Evolutionary conservation across 2,113 vertebrate genomes (phyloP), one percentile per base, ranked within the genome.

Genomic region (Pollimyrus isidori): DNA sequence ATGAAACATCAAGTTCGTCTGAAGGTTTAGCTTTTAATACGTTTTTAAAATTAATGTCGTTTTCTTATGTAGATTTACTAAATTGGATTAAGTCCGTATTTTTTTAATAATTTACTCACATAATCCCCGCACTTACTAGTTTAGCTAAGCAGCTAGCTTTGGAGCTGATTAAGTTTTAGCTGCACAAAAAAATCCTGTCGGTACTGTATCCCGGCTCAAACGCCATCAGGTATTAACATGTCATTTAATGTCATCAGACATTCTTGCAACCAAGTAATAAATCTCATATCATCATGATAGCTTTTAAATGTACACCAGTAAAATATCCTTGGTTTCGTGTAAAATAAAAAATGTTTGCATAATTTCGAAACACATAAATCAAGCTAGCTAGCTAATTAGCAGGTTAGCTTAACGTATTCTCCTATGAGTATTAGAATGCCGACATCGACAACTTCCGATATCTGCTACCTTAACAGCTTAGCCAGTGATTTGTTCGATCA

Each of bases 321-420:
- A 80, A 80, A 80, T 80, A 80, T 5, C 35, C 17, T 39, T 19
- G 17, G 73, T 80, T 80, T 26, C 73, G 73, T 15, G 17, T 80
- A 19, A 42, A 39, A 80, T 42, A 42, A 42, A 56, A 19, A 80
- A 42, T 10, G 15, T 35, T 80, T 19, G 4, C 73, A 42, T 80
- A 80, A 80, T 80, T 80, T 80, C 35, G 73, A 39, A 42, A 80
- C 73, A 73, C 65, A 42, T 80, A 80, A 80, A 80, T 80, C 73
- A 80, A 80, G 73, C 30, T 80, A 80, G 73, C 35, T 80, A 80
- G 73, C 73, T 42, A 80, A 35, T 80, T 80, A 80, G 73, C 73
- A 80, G 4, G 73, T 42, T 80, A 80, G 73, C 73, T 80, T 42
- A 19, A 35, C 35, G 73, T 80, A 35, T 42, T 15, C 17, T 42